phyloP scores from a whole-genome alignment of 2,113 vertebrate genomes.

The Centrocercus urophasianus region DNA sequence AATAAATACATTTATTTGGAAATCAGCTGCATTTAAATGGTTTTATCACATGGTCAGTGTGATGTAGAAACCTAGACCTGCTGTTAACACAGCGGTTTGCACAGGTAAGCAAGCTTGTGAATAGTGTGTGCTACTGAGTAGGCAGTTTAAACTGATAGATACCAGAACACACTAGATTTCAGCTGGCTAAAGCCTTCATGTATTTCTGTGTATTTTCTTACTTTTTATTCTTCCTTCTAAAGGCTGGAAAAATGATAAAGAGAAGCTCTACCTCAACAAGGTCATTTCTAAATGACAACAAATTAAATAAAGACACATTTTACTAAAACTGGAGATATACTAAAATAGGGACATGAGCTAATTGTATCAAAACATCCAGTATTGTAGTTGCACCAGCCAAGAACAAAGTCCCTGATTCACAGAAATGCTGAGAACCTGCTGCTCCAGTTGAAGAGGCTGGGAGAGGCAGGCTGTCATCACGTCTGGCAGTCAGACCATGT shows the following conservation, averaged over 20 bases:
- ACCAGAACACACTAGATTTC: not conserved
- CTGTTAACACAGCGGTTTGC: slow-evolving; percentile 23
- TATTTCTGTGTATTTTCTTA: not conserved
- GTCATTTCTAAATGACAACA: not conserved
- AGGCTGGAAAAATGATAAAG: not conserved
- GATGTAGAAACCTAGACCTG: slow-evolving; percentile 26
- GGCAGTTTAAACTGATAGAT: slow-evolving; percentile 1
- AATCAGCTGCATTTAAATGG: not conserved
- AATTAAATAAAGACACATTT: not conserved
- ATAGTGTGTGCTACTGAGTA: not conserved
- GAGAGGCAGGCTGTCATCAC: slow-evolving; percentile 64
- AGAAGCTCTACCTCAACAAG: not conserved
- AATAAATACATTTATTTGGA: not conserved
- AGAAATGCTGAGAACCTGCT: slow-evolving; percentile 65
- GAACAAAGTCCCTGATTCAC: slow-evolving; percentile 27
- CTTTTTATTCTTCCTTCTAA: not conserved
- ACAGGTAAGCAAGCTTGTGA: slow-evolving; percentile 44
- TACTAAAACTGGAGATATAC: not conserved
- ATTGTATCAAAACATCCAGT: not conserved
- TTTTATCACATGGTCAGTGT: not conserved
- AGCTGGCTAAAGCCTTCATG: not conserved
- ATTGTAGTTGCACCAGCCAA: not conserved
- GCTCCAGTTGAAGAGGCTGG: slow-evolving; percentile 66
- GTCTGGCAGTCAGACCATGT: not conserved
- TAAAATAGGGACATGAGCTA: not conserved